Base-by-base conservation (phyloP, 2,888 invertebrate species). In the Agrochola macilenta region DNA sequence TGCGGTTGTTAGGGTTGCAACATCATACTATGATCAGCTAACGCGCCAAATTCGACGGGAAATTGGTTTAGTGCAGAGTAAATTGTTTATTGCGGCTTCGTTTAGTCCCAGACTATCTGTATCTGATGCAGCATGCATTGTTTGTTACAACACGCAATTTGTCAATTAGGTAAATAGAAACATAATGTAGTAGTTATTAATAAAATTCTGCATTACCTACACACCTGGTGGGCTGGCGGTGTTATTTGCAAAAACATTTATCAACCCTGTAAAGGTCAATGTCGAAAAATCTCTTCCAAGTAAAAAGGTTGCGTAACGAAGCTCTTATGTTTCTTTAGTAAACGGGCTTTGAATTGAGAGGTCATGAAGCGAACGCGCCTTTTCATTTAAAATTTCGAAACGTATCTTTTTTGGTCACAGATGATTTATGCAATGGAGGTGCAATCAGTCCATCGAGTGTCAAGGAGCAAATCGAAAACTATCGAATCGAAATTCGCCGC, bases 1-100 rank as follows among this genome's bases (percentile, higher is more conserved):
- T 91, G 91, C 91, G 90, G 90, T 89, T 90, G 90, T 91, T 90
- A 90, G 90, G 89, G 90, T 89, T 92, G 91, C 83, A 84, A 63
- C 84, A 83, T 81, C 82, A 81, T 69, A 35, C 81, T 88, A 77
- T 82, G 83, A 85, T 83, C 78, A 76, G 76, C 69, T 82, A 82
- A 87, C 85, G 83, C 74, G 78, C 76, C 81, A 84, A 86, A 89
- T 83, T 84, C 77, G 77, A 80, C 83, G 85, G 60, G 65, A 87
- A 88, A 88, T 88, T 85, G 74, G 78, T 85, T 87, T 85, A 81
- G 80, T 76, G 83, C 73, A 60, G 63, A 78, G 35, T 88, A 81
- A 79, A 85, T 87, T 81, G 78, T 84, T 78, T 84, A 81, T 82
- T 78, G 77, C 76, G 80, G 78, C 69, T 82, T 82, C 66, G 64